Base-by-base conservation (phyloP, 2,888 invertebrate genomes). In the Drosophila mettleri region DNA sequence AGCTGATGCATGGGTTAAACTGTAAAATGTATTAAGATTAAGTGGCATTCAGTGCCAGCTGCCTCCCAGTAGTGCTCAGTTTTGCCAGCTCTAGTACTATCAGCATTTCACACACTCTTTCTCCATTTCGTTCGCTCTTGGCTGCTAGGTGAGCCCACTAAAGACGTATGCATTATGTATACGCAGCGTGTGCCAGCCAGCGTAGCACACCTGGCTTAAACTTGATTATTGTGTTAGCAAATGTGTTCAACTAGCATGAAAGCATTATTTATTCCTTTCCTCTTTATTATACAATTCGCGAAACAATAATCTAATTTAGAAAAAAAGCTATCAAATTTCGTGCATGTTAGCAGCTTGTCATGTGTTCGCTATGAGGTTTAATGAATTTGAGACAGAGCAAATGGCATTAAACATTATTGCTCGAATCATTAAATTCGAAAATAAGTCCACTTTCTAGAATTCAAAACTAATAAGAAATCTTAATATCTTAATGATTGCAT, bases 1-100 rank as follows among this genome's bases (percentile, higher is more conserved):
- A 83, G 87, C 87, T 77, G 79, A 84, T 84, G 79, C 87, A 83
- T 81, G 87, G 84, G 81, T 86, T 83, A 83, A 83, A 83, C 86
- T 80, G 86, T 80, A 74, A 83, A 80, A 86, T 74, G 83, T 86
- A 86, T 86, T 83, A 83, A 83, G 83, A 83, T 83, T 83, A 83
- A 83, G 83, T 83, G 86, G 74, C 78, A 63, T 55, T 85, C 74
- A 77, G 69, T 63, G 54, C 71, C 72, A 60, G 67, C 67, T 75
- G 55, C 61, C 58, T 39, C 39, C n/a, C 58, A 62, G 57, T 39
- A 61, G 49, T 54, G 10, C 41, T 31, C 20, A 43, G 27, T 45
- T 27, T 10, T 39, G 12, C 20, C 39, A 31, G 38, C 43, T 27
- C 24, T 9, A 9, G 24, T 39, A 60, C 55, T 71, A 65, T 74